These are phyloP conservation scores for Australoheros facetus DNA, from an alignment of 2,797 vertebrate genomes.

Conservation along the genomic window DNA sequence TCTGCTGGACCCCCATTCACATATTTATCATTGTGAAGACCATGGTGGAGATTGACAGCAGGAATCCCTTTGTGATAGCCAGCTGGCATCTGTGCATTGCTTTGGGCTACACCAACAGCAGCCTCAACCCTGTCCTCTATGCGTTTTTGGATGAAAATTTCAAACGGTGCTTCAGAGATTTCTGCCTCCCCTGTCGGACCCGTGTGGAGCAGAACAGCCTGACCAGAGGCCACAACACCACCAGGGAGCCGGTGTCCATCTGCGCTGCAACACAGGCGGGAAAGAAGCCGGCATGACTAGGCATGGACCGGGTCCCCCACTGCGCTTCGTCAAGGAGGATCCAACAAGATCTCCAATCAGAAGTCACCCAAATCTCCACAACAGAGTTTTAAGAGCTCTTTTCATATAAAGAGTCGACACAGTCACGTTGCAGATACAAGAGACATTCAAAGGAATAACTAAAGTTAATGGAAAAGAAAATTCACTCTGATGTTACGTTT, in stretches of 20 bases:
- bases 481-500: conserved; percentile 14
- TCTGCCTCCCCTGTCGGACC: conserved; percentile 86
- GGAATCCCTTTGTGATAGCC: conserved; percentile 88
- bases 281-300: conserved; percentile 88
- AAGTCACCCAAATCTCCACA: conserved; percentile 85
- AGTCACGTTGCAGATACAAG: not conserved
- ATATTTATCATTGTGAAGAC: conserved; percentile 97
- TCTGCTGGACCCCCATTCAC: conserved; percentile 97
- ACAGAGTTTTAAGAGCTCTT: conserved; percentile 81
- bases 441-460: not conserved
- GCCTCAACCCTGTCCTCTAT: conserved; percentile 76
- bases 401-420: not conserved
- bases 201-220: conserved; percentile 78
- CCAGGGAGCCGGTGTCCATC: conserved; percentile 83
- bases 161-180: conserved; percentile 92
- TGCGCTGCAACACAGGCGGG: conserved; percentile 80
- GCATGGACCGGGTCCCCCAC: conserved; percentile 72
- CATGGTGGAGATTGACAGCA: conserved; percentile 89
- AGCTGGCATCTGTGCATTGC: conserved; percentile 95
- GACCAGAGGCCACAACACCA: conserved; percentile 77
- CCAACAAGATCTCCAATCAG: conserved; percentile 80
- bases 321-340: conserved; percentile 68
- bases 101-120: conserved; percentile 93
- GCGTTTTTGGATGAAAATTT: conserved; percentile 96
- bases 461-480: not conserved